Base-by-base conservation (phyloP, 2,888 invertebrate species). In the Pheosia tremula region DNA sequence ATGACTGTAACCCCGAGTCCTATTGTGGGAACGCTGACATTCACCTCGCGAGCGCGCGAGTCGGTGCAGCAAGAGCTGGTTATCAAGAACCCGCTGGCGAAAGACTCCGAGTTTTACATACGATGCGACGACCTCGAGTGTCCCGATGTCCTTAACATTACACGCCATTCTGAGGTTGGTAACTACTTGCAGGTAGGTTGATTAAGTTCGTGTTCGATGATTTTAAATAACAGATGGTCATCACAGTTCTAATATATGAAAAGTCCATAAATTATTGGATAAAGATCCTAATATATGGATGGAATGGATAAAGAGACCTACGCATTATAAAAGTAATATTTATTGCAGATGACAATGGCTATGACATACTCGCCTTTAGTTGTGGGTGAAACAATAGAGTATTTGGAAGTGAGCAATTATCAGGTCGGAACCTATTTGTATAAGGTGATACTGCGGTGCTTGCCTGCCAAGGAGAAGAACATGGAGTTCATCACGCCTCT, bases 321-420 rank as follows among this genome's bases (percentile, higher is more conserved):
- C 24, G 24, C 2, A 24, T 24, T 24, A 24, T 24, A 24, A 24
- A 24, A 24, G 24, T 24, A 24, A 24, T 24, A 24, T 24, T 2
- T 24, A 47, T 49, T 60, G 36, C 80, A 92, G 93, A 78, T 84
- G 11, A 63, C 72, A 10, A 68, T 93, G 36, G 61, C 71, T n/a
- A 71, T 92, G 79, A 82, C 82, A 6, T 93, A 88, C 69, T 87
- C 90, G 7, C 93, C 93, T 1, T 72, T 93, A 13, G 90, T 93
- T 11, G 89, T 87, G 2, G 93, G 93, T 0, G 82, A 85, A 56
- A 74, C 75, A 1, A 80, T 87, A 56, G 90, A 89, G 59, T 74
- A 67, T 39, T 69, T 93, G 56, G 87, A 86, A 72, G 83, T 93
- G n/a, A 76, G 61, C 43, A 91, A 93, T 64, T 57, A 72, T 6